Evolutionary conservation across 2,888 invertebrate genomes (phyloP), one percentile per base, ranked within the genome.

Genomic region (Oligia strigilis): DNA sequence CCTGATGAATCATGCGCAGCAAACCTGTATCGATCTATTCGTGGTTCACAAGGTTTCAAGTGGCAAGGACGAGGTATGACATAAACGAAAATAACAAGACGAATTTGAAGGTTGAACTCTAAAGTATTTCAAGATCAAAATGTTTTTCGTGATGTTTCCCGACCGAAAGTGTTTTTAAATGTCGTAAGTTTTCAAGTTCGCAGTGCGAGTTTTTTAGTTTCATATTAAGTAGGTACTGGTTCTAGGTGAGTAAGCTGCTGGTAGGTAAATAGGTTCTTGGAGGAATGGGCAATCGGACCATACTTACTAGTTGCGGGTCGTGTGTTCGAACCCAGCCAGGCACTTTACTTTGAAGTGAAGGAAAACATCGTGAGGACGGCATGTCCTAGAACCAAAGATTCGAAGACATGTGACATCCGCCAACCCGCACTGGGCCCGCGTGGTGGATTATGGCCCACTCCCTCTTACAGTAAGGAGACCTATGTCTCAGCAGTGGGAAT

Each of bases 21-120:
- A 84, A 88, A 89, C 88, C 88, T 85, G 88, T 87, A 87, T 84
- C 49, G 70, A 82, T 87, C 84, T 89, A 89, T 88, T 86, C 71
- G 72, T 75, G 70, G 77, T 80, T 52, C 66, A 49, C 87, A 75
- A 87, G 85, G 87, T 84, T 77, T 62, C 4, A 36, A 46, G 40
- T n/a, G 55, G 69, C 87, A 84, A 86, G 85, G 87, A 85, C 85
- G 46, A 64, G 72, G 76, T 29, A 64, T 84, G 81, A 84, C 84
- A 87, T 72, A 43, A 23, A 72, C 81, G 29, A 84, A 84, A 69
- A 81, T 87, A 77, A 77, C 75, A 71, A 75, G 49, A 77, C 43
- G 58, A 13, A 60, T 64, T 64, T 80, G 49, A 84, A 85, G 77
- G 75, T 87, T 75, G 71, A n/a, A 17, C 19, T 60, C 19, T 43